Evolutionary conservation across 2,113 vertebrate genomes (phyloP).

Genomic region (Neolamprologus toae): DNA sequence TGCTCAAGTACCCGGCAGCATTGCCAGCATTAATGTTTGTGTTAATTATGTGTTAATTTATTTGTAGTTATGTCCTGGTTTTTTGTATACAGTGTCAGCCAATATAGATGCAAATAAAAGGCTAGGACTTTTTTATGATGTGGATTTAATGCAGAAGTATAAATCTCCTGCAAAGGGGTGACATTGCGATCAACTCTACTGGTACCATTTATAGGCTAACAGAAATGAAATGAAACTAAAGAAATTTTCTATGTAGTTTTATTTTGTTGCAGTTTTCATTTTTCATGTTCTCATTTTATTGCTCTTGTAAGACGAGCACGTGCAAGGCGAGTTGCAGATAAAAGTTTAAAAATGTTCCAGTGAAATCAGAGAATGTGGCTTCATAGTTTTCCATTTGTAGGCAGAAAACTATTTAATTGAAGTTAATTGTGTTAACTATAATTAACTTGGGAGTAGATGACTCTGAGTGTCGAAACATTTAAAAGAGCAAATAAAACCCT

Average conservation of each 20-base stretch:
- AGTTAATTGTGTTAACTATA: neutral
- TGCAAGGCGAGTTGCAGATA: neutral
- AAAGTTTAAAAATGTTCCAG: neutral
- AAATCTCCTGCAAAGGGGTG: neutral
- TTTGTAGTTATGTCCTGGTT: neutral
- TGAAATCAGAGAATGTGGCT: neutral
- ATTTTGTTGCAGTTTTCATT: neutral
- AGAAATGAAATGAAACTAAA: neutral
- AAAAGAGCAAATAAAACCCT: neutral
- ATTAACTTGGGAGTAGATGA: neutral
- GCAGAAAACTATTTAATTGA: neutral
- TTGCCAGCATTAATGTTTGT: neutral
- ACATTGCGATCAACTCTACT: neutral
- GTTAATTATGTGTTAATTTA: neutral
- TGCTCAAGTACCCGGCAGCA: neutral
- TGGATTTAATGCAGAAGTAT: neutral
- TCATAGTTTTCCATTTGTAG: neutral
- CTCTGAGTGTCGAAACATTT: neutral
- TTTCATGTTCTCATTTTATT: neutral
- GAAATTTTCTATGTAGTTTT: rapidly evolving
- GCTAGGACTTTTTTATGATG: neutral
- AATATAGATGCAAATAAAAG: neutral
- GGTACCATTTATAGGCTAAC: neutral
- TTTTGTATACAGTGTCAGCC: neutral
- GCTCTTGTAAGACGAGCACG: neutral